Conservation (phyloP, 1,140 invertebrate genomes). For the Neuroterus valhalla region DNA sequence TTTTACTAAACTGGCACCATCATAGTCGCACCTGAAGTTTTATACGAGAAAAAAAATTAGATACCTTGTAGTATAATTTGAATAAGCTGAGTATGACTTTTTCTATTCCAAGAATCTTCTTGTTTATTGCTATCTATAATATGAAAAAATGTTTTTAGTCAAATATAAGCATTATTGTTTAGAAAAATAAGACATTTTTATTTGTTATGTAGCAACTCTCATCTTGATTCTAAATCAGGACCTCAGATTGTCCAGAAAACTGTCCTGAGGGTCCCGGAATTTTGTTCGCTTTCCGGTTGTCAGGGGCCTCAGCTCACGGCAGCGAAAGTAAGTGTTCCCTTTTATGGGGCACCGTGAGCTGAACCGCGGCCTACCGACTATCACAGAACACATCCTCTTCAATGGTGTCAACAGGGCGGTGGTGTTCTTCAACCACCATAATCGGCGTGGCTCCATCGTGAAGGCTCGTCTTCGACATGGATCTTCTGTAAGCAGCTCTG, state of each 20-base stretch:
- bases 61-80: too few species aligned
- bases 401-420: slow-evolving; percentile 62
- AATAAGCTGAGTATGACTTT: too few species aligned
- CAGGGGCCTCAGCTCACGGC: slow-evolving; percentile 59
- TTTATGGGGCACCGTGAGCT: slow-evolving; percentile 64
- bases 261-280: neutral
- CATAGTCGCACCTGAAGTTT: too few species aligned
- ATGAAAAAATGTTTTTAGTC: too few species aligned
- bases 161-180: too few species aligned
- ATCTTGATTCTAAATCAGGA: slow-evolving; percentile 9
- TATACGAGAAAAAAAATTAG: too few species aligned
- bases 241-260: slow-evolving; percentile 18
- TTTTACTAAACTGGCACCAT: too few species aligned
- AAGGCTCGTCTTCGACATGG: slow-evolving; percentile 77
- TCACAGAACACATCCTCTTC: slow-evolving; percentile 71
- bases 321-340: slow-evolving; percentile 59
- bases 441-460: slow-evolving; percentile 82
- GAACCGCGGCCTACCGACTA: slow-evolving; percentile 67
- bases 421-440: slow-evolving; percentile 76
- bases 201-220: too few species aligned
- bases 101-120: too few species aligned
- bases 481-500: slow-evolving; percentile 78
- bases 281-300: slow-evolving; percentile 28
- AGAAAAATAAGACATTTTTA: too few species aligned
- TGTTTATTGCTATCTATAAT: too few species aligned